phyloP scores from a whole-genome alignment of 1,140 invertebrate species.

The Cardiocondyla obscurior region DNA sequence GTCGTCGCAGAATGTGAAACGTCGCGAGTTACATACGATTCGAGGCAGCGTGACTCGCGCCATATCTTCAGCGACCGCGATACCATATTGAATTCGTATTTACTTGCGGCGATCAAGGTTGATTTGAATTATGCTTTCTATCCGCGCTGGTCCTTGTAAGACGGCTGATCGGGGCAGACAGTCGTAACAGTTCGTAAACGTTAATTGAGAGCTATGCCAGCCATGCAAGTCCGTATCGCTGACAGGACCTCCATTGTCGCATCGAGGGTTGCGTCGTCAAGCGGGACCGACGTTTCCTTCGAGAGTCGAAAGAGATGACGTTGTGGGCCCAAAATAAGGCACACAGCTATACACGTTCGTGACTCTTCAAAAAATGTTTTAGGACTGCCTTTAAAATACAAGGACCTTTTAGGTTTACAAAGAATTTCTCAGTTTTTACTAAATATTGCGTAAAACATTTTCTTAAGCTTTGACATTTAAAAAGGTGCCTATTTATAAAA shows the following conservation, averaged over 20 bases:
- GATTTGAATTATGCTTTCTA: constrained; percentile 49
- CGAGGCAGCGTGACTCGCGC: constrained; percentile 69
- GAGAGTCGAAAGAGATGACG: constrained; percentile 56
- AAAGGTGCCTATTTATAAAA: not conserved
- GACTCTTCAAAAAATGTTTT: constrained; percentile 54
- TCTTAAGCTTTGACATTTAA: not conserved
- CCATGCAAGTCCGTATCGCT: constrained; percentile 70
- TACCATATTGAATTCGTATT: constrained; percentile 70
- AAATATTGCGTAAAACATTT: not conserved
- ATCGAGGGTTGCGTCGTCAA: constrained; percentile 52
- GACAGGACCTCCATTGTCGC: constrained; percentile 76
- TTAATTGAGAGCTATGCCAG: constrained; percentile 76
- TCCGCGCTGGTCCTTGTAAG: constrained; percentile 51
- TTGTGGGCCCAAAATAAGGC: constrained; percentile 53
- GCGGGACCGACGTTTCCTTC: constrained; percentile 52
- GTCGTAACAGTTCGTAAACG: constrained; percentile 67
- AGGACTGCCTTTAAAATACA: constrained; percentile 6
- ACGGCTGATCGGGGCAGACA: constrained; percentile 52
- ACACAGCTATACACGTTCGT: not conserved
- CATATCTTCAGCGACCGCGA: constrained; percentile 48
- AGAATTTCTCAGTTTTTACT: not conserved
- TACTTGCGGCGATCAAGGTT: constrained; percentile 57
- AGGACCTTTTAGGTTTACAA: not conserved
- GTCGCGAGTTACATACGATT: constrained; percentile 64
- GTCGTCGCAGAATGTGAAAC: constrained; percentile 55